Evolutionary conservation across 1,140 invertebrate genomes (phyloP), one percentile per base, ranked within the genome.

Genomic region (Aphelinus certus): DNA sequence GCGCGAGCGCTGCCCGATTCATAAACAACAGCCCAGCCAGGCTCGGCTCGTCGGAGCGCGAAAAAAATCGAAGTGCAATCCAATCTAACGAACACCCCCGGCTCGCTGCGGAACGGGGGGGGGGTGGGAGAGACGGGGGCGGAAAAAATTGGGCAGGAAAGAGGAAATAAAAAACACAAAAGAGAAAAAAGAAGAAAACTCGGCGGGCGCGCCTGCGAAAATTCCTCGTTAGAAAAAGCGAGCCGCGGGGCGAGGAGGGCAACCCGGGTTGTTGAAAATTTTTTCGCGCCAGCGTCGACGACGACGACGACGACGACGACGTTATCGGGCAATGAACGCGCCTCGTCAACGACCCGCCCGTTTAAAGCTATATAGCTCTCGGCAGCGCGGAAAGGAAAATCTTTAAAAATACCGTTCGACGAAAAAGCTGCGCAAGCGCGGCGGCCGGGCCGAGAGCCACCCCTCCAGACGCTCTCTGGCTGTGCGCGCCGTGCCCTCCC

Each of bases 321-420:
- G 73, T 71, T 73, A 73, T 77, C 76, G 76, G 73, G 71, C 77
- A 75, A 78, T 70, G 74, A 78, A 78, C 77, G 77, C 74, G 65
- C 69, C 73, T 78, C 70, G 76, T 72, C 75, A 75, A 72, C 79
- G 79, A 79, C 78, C 78, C 70, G 68, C 74, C 70, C 78, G 77
- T 76, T 79, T 77, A 79, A 79, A 77, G 69, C 77, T 78, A 76
- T 71, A 76, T 74, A 74, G 66, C 71, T 55, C 7, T 6, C 56
- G 26, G 51, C 9, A 71, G 57, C 73, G 74, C 75, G 81, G 81
- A 78, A 79, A 81, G 82, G 83, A 83, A 83, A 83, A 83, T 83
- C 83, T 83, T 83, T 83, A 83, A 83, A 83, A 83, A 83, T 83
- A 82, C 81, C 77, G 79, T 82, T 79, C 78, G 81, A 83, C 78